phyloP scores from a whole-genome alignment of 2,888 invertebrate genomes.

The Eristalis intricaria region DNA sequence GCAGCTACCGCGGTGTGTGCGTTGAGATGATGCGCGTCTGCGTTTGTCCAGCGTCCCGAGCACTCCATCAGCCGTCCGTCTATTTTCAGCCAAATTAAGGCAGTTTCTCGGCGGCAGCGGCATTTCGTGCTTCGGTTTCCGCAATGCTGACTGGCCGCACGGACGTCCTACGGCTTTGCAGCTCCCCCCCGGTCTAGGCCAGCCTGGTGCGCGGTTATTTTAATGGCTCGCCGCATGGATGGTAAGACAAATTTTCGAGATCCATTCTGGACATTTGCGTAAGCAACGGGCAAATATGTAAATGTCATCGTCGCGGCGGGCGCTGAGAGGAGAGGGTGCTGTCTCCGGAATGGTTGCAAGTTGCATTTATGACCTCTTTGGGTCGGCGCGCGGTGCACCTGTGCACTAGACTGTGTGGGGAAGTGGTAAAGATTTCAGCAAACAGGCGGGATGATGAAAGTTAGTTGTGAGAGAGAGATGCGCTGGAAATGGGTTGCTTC shows the following conservation, averaged over 20 bases:
- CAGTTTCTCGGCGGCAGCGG: conserved; percentile 57
- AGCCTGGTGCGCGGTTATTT: conserved; percentile 43
- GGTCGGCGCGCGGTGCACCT: background rate
- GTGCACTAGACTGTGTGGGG: conserved; percentile 20
- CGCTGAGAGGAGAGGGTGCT: background rate
- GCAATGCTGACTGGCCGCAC: conserved; percentile 33
- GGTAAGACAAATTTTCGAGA: conserved; percentile 45
- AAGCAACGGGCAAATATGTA: conserved; percentile 49
- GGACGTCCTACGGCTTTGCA: background rate
- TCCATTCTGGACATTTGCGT: conserved; percentile 54
- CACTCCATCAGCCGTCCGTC: conserved; percentile 64
- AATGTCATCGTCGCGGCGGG: conserved; percentile 25
- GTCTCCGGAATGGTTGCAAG: conserved; percentile 29
- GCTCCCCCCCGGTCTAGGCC: background rate
- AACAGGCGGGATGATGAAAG: conserved; percentile 33
- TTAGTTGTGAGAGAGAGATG: background rate
- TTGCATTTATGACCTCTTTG: conserved; percentile 41
- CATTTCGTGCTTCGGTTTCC: conserved; percentile 49
- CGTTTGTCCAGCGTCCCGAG: conserved; percentile 4
- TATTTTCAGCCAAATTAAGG: conserved; percentile 69
- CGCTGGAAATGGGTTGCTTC: background rate
- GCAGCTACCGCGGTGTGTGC: conserved; percentile 5
- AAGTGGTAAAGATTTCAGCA: conserved; percentile 20
- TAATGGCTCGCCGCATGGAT: conserved; percentile 49
- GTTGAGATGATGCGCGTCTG: background rate